Base-by-base conservation (phyloP, 2,888 invertebrate genomes). In the Allophyes oxyacanthae region DNA sequence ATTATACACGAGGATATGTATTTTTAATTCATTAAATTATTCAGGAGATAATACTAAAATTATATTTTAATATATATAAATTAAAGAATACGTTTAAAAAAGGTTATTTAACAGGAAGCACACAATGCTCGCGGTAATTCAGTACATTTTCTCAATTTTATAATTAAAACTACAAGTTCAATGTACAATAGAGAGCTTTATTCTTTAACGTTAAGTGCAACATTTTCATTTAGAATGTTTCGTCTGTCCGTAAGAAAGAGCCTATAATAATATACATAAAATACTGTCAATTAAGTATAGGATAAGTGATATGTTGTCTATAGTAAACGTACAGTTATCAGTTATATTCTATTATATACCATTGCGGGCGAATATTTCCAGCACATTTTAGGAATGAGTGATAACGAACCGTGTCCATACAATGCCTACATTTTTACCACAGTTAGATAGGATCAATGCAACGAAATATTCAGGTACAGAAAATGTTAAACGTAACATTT, bases 381-480 rank as follows among this genome's bases (percentile, higher is more conserved):
- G 28, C 6, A 11, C 10, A 41, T 53, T 48, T 53, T 63, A 62
- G 62, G 66, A 72, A 55, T 10, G 65, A 48, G 26, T 48, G 43
- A 73, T 66, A 33, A 59, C 34, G 11, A 50, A 28, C 44, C 37
- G 56, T 50, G 60, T 71, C 72, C 49, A 58, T 60, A 61, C n/a
- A 44, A 50, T 40, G 53, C 66, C 56, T 59, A 64, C 61, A 66
- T 62, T 64, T 61, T 28, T 65, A 68, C 56, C 59, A 66, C 62
- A 63, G 37, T 59, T 51, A 68, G 52, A 58, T 72, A 78, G 72
- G 78, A 79, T 79, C 78, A 82, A 85, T 84, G 84, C 88, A 89
- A 89, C 88, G 88, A 88, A 88, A 83, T 79, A 81, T 78, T 77
- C 83, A 82, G 79, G 78, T 86, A 83, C 85, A 85, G 83, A 82